These are phyloP conservation scores for Corapipo altera DNA, from an alignment of 2,113 vertebrate species.

Conservation along the genomic window DNA sequence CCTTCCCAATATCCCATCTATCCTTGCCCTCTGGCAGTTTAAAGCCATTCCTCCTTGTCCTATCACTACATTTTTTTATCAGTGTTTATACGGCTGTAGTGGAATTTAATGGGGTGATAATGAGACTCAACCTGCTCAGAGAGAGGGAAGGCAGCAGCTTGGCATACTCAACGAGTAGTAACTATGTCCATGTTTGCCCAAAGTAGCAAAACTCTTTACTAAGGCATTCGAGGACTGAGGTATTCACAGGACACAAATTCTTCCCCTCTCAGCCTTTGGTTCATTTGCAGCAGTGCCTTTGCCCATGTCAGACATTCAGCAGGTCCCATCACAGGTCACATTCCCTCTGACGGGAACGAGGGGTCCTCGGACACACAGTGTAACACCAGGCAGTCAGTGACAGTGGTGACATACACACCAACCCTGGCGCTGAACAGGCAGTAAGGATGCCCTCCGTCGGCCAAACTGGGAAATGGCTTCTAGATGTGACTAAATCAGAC, in stretches of 20 bases:
- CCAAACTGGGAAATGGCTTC: background rate
- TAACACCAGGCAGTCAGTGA: background rate
- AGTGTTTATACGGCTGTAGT: background rate
- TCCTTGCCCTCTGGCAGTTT: accelerated
- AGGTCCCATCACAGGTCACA: background rate
- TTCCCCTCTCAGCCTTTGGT: background rate
- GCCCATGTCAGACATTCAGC: background rate
- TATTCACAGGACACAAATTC: background rate
- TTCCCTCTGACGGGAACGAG: background rate
- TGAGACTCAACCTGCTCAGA: background rate
- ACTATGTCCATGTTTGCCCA: background rate
- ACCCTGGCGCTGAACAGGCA: background rate
- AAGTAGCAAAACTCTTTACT: background rate
- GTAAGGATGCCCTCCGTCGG: background rate
- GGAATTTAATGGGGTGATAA: background rate
- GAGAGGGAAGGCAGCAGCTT: background rate
- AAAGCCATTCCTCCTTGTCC: background rate
- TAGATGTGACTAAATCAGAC: background rate
- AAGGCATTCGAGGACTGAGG: background rate
- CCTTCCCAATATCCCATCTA: background rate
- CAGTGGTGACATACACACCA: background rate
- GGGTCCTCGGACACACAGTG: accelerated
- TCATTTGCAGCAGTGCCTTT: background rate
- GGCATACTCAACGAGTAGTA: background rate
- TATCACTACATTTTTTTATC: background rate